Conservation (phyloP, 2,888 invertebrate genomes). For the Caenorhabditis zanzibari region DNA sequence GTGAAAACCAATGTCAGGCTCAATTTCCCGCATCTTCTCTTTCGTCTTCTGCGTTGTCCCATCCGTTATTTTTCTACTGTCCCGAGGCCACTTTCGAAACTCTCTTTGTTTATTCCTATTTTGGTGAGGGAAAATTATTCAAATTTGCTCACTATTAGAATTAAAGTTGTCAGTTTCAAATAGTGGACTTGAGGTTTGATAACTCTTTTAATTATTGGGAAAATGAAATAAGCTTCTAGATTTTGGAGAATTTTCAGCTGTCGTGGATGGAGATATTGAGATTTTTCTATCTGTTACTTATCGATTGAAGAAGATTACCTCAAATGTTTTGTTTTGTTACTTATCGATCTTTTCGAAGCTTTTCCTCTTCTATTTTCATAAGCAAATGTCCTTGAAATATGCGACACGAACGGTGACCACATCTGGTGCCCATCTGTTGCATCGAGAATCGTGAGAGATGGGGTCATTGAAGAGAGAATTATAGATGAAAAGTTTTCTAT, state of each 20-base stretch:
- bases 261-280: too few relatives aligned
- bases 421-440: constrained; percentile 41
- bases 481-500: neutral
- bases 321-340: too few relatives aligned
- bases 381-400: constrained; percentile 14
- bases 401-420: constrained; percentile 19
- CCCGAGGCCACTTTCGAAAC: neutral
- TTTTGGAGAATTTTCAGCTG: too few relatives aligned
- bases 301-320: too few relatives aligned
- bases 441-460: neutral
- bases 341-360: neutral
- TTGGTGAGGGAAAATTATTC: neutral
- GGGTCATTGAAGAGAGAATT: constrained; percentile 5
- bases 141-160: neutral
- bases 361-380: neutral
- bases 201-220: too few relatives aligned
- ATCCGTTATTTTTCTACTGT: neutral
- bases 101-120: constrained; percentile 40
- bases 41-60: constrained; percentile 9
- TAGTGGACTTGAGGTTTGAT: too few relatives aligned
- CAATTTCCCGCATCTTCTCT: constrained; percentile 60
- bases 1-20: constrained; percentile 61
- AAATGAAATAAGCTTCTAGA: too few relatives aligned
- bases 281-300: too few relatives aligned
- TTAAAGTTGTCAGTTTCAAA: too few relatives aligned